Evolutionary conservation across 2,113 vertebrate species (phyloP).

Genomic region (Aepyceros melampus): DNA sequence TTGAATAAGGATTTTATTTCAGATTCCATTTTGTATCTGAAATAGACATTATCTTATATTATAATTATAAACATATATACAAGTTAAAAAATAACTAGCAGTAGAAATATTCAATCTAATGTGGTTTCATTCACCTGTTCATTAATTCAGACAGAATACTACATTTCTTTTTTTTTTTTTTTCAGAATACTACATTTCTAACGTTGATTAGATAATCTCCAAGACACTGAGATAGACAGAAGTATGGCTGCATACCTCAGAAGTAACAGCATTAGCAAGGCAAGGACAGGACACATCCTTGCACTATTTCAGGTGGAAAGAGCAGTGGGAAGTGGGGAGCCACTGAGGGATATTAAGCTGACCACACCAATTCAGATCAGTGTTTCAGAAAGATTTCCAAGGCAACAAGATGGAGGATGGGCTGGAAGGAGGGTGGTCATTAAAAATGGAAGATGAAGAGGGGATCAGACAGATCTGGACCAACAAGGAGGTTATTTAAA

Average conservation of each 20-base stretch:
- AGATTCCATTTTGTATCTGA: conserved; percentile 86
- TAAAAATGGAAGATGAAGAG: not conserved
- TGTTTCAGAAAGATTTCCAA: not conserved
- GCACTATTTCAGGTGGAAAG: not conserved
- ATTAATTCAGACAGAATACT: not conserved
- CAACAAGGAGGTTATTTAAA: not conserved
- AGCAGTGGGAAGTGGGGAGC: not conserved
- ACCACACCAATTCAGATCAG: not conserved
- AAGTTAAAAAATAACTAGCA: not conserved
- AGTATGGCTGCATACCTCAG: not conserved
- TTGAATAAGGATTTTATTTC: conserved; percentile 85
- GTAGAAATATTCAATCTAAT: not conserved
- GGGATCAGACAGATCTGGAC: not conserved
- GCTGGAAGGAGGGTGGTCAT: not conserved
- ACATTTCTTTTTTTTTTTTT: no score
- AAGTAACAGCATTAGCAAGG: not conserved
- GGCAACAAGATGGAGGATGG: not conserved
- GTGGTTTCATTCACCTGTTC: not conserved
- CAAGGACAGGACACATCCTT: not conserved
- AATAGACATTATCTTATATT: conserved; percentile 62
- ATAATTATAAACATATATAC: not conserved
- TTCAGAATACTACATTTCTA: not conserved
- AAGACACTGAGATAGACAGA: not conserved
- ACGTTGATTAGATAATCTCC: not conserved
- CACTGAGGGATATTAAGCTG: not conserved